Percentiles rank a stretch among this genome's conserved stretches.
phyloP scores from a whole-genome alignment of 2,888 invertebrate genomes.

The Eupithecia tripunctaria region DNA sequence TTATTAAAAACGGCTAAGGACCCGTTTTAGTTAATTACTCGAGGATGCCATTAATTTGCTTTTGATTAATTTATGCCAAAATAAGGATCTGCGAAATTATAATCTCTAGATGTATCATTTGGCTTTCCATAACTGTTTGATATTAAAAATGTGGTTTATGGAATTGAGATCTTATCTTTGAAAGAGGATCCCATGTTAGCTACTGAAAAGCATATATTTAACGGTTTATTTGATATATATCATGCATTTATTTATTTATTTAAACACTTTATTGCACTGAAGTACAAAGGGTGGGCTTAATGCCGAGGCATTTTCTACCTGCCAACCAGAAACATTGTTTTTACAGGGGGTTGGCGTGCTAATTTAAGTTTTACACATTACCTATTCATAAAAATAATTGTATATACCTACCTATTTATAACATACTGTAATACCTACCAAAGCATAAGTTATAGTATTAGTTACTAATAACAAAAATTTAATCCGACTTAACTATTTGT shows the following conservation, averaged over 20 bases:
- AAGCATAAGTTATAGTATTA: no score
- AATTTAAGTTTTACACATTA: no score
- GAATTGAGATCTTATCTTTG: not conserved
- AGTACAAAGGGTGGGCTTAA: no score
- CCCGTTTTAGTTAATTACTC: slow-evolving; percentile 22
- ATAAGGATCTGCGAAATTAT: slow-evolving; percentile 9
- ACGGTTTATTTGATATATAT: not conserved
- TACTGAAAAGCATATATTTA: not conserved
- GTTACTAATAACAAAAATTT: no score
- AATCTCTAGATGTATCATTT: not conserved
- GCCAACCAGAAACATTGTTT: no score
- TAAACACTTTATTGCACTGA: no score
- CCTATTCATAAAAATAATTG: no score
- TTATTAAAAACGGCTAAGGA: slow-evolving; percentile 18
- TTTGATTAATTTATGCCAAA: slow-evolving; percentile 19
- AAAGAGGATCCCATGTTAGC: not conserved
- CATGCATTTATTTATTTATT: not conserved
- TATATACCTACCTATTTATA: no score
- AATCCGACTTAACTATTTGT: no score
- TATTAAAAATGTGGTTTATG: slow-evolving; percentile 8
- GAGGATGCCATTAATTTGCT: slow-evolving; percentile 18
- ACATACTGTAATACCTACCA: no score
- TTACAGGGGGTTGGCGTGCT: no score
- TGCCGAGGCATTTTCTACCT: no score
- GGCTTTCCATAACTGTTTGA: not conserved